Conservation (phyloP, 2,797 vertebrate species). For the Calcarius lapponicus region DNA sequence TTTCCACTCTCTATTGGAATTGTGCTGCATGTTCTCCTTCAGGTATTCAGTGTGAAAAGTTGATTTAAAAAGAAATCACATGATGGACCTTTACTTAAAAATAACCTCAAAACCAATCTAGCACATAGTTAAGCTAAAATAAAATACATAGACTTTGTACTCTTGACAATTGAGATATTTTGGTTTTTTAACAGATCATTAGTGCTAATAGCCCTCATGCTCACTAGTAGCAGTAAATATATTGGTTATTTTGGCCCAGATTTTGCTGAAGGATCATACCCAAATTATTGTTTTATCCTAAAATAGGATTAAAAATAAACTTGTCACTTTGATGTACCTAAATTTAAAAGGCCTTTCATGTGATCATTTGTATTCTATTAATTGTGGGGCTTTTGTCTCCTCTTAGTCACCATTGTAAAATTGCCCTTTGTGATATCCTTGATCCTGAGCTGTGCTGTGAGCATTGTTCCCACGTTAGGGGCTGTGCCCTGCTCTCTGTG, state of each 20-base stretch:
- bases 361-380: conserved; percentile 45
- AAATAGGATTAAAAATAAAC: not conserved
- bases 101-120: not conserved
- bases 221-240: not conserved
- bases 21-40: conserved; percentile 78
- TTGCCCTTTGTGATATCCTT: not conserved
- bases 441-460: not conserved
- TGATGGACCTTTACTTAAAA: conserved; percentile 62
- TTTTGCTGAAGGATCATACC: not conserved
- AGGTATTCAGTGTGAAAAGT: conserved; percentile 69
- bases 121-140: not conserved
- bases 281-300: not conserved
- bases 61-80: conserved; percentile 64
- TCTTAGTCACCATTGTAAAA: not conserved
- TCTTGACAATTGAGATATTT: not conserved
- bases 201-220: not conserved
- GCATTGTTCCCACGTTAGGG: not conserved
- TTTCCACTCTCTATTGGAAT: conserved; percentile 68
- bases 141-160: not conserved
- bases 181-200: not conserved
- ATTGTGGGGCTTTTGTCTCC: conserved; percentile 1
- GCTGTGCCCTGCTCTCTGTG: not conserved
- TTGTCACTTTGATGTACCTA: not conserved
- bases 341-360: conserved; percentile 67
- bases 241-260: not conserved